Evolutionary conservation across 1,140 invertebrate species (phyloP).

Genomic region (Muscidifurax raptorellus): DNA sequence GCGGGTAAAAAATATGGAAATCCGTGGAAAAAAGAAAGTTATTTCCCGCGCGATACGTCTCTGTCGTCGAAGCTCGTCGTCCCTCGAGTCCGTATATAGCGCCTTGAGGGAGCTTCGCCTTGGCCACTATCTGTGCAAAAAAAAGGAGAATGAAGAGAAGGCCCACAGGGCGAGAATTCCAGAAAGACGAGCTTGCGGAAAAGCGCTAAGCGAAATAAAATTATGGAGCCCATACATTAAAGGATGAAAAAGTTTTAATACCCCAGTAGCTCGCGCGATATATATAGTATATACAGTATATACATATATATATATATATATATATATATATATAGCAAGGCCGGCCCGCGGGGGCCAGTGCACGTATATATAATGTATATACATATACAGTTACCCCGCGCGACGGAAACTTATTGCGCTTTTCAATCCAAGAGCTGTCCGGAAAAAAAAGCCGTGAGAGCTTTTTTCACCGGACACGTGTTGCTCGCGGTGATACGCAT

Average conservation of each 20-base stretch:
- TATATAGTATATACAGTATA: no score
- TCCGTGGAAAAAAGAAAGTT: background rate
- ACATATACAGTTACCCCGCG: slow-evolving; percentile 37
- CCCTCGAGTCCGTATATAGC: background rate
- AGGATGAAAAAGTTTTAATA: slow-evolving; percentile 67
- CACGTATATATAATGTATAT: slow-evolving; percentile 23
- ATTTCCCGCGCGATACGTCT: background rate
- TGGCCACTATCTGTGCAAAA: background rate
- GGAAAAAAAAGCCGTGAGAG: background rate
- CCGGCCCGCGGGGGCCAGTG: slow-evolving; percentile 60
- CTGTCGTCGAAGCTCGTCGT: background rate
- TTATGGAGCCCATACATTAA: slow-evolving; percentile 59
- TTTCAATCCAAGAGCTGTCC: background rate
- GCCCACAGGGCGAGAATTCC: slow-evolving; percentile 7
- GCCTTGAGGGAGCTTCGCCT: background rate
- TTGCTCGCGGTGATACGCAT: slow-evolving; percentile 64
- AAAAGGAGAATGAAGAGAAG: slow-evolving; percentile 17
- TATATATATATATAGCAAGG: no score
- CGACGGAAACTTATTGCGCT: slow-evolving; percentile 67
- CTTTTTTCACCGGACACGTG: slow-evolving; percentile 69
- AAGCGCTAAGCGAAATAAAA: slow-evolving; percentile 48
- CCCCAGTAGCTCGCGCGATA: no score
- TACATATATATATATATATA: no score
- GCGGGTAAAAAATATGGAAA: background rate
- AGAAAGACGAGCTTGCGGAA: background rate